Base-by-base conservation (phyloP, 2,113 vertebrate genomes). In the Pseudolaguvia tuberculata region DNA sequence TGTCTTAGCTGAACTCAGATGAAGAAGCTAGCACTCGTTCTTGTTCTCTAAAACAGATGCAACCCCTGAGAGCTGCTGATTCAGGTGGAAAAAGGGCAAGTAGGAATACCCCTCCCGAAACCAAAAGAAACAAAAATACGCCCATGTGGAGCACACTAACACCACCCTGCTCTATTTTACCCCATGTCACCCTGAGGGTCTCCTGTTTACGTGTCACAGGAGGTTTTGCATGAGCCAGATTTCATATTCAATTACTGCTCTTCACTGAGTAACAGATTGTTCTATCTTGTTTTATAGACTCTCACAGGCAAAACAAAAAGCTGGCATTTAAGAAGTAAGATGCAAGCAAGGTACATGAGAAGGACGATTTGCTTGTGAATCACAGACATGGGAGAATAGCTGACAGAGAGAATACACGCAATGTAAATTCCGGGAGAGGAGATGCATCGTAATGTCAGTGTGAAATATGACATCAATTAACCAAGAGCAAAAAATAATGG, bases 191-290 rank as follows among this genome's bases (percentile, higher is more conserved):
- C 70, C 79, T 59, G 68, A 29, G 58, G 75, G 68, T 47, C 53
- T 53, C 59, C 42, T 76, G 80, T 57, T 78, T 59, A 83, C 79
- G 83, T 89, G 89, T 89, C 87, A 84, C 72, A 69, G 74, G 83
- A 75, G 82, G 88, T 90, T 85, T 85, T 17, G 20, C 18, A 12
- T 29, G 63, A 77, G 81, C 82, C 79, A 72, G 69, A 79, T 82
- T 86, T 87, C 85, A 84, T 84, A 85, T 83, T 85, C 42, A 74
- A 88, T 87, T 87, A 87, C 69, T 51, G 70, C 57, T 51, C 45
- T 17, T 58, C 65, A 53, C 62, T 70, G 77, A 83, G 79, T 69
- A 57, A 55, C 21, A 70, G 57, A 45, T 47, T 1, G 3, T 20
- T 35, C 29, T 70, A 45, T 65, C 31, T 8, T 13, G 70, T 20